Evolutionary conservation across 2,113 vertebrate species (phyloP).

Genomic region (Xerus inauris): DNA sequence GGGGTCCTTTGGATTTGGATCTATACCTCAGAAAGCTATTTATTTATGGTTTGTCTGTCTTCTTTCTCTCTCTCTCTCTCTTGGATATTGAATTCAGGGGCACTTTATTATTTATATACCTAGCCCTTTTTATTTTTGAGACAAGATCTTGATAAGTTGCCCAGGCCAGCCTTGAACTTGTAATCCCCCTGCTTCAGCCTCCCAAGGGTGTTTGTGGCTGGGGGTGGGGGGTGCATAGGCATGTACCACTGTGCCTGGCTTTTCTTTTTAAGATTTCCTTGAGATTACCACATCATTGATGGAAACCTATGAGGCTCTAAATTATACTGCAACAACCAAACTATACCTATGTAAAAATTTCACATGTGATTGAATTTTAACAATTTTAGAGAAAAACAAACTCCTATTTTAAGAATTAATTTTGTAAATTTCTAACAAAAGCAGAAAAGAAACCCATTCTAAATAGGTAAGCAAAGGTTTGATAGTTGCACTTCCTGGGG

Average conservation of each 20-base stretch:
- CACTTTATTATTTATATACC: not conserved
- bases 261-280: conserved; percentile 7
- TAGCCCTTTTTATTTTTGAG: not conserved
- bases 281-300: not conserved
- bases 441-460: conserved; percentile 49
- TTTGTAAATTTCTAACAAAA: conserved; percentile 39
- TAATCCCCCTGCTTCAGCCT: not conserved
- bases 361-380: conserved; percentile 35
- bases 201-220: no score
- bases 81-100: not conserved
- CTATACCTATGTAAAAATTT: conserved; percentile 19
- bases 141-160: not conserved
- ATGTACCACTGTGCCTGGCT: no score
- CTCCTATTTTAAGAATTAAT: not conserved
- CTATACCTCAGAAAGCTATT: conserved; percentile 35
- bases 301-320: conserved; percentile 18
- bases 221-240: not conserved
- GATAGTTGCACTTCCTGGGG: not conserved
- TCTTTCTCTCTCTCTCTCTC: accelerated
- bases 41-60: not conserved
- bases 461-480: not conserved
- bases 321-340: conserved; percentile 16
- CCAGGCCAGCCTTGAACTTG: not conserved
- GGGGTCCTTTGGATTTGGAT: conserved; percentile 1
- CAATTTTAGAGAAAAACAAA: conserved; percentile 43